Percentiles rank a stretch among this genome's conserved stretches.
phyloP scores from a whole-genome alignment of 2,797 vertebrate species.

The Eleutherodactylus coqui region DNA sequence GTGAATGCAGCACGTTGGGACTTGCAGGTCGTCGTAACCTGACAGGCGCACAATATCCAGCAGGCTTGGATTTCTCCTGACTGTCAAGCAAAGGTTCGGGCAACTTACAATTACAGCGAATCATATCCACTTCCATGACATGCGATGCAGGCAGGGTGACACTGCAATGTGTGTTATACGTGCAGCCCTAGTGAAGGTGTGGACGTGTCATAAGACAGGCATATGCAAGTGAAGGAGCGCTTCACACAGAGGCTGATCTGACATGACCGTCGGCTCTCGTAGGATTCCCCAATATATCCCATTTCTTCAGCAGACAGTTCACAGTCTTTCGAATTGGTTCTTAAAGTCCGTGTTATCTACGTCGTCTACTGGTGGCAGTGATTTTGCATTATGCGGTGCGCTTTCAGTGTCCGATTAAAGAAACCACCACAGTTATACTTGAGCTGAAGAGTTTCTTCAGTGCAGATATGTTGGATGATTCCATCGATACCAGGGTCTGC shows the following conservation, averaged over 20 bases:
- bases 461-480: constrained; percentile 89
- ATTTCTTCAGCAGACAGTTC: background rate
- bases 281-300: background rate
- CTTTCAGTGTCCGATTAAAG: background rate
- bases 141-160: no score
- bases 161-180: no score
- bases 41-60: no score
- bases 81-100: no score
- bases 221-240: background rate
- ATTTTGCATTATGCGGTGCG: background rate
- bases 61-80: no score
- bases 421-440: background rate
- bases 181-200: background rate
- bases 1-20: no score
- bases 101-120: no score
- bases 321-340: background rate
- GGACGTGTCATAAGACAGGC: background rate
- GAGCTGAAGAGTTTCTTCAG: constrained; percentile 71
- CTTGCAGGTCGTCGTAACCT: no score
- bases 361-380: background rate
- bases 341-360: background rate
- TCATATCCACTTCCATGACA: no score
- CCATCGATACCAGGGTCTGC: constrained; percentile 94
- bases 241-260: background rate
- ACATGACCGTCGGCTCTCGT: background rate